Evolutionary conservation across 37 sponge, comb jelly and placozoan species (phyloP), one percentile per base, ranked within the genome.

Genomic region (Spongilla lacustris): DNA sequence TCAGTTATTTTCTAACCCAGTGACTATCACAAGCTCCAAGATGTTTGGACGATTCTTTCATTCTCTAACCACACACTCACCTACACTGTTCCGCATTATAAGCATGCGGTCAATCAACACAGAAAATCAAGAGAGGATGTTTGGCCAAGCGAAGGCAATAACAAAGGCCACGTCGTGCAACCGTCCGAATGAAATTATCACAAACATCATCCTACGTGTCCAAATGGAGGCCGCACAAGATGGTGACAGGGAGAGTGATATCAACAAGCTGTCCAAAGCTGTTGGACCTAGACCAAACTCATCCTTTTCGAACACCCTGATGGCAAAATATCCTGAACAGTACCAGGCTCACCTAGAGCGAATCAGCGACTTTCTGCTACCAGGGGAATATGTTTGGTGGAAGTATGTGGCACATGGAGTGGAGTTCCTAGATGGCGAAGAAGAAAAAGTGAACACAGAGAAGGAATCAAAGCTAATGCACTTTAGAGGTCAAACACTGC

Each of bases 1-100:
- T 3, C 31, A 72, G 2, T 30, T 72, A 14, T 66, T 80, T 67
- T 14, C 36, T 66, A 31, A 13, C 6, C 38, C 80, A 5, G 27
- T 27, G 8, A 66, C 19, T 4, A 28, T 26, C 8, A 50, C 32
- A 46, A 46, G 8, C 8, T 46, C 8, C 19, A 50, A 36, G 41
- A 25, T 82, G 27, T 82, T 82, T 41, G 73, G 83, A 49, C 50
- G 83, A 17, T 82, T 73, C 50, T 82, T 82, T 25, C 50, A 82
- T 27, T 69, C 83, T 0, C 37, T 82, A 19, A 58, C 66, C 13
- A 25, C 49, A 12, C 83, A 82, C 72, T 24, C 83, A 11, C 83
- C 83, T 23, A 25, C 71, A n/a, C 49, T 81, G 0, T 33, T 38
- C 1, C 34, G 81, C 0, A n/a, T 82, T 24, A 82, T 72, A 19